Evolutionary conservation across 64 coral and sea anemone genomes (phyloP).

Genomic region (Stichodactyla helianthus): DNA sequence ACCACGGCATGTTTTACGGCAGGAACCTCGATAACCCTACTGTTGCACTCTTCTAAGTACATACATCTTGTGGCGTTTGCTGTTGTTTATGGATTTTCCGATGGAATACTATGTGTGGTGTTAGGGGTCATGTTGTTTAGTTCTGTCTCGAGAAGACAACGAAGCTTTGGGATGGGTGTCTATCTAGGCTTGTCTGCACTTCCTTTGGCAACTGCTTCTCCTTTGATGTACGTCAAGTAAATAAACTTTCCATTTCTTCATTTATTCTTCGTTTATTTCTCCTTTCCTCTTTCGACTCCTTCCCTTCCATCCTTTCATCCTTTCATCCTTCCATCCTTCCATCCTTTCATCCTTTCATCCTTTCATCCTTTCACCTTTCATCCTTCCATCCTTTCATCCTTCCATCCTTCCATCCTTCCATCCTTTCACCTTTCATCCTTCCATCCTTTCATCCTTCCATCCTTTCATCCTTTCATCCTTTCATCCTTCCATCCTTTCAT

Average conservation of each 20-base stretch:
- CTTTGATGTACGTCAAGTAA: neutral
- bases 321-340: neutral
- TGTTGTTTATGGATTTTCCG: slow-evolving; percentile 12
- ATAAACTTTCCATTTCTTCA: too few species aligned
- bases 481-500: too few species aligned
- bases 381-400: neutral
- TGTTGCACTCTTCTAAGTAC: neutral
- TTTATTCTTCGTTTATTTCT: too few species aligned
- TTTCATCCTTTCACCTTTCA: neutral
- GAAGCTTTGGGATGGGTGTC: neutral
- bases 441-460: neutral
- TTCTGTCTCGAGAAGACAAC: neutral
- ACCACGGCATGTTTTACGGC: neutral
- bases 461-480: neutral
- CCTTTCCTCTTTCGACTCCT: too few species aligned
- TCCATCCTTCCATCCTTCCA: neutral
- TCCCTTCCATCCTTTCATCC: neutral
- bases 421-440: too few species aligned
- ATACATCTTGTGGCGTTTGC: neutral
- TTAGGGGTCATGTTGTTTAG: neutral
- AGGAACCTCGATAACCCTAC: neutral
- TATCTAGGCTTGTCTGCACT: neutral
- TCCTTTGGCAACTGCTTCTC: neutral
- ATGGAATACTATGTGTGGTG: neutral
- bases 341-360: neutral